Evolutionary conservation across 53 echinoderm and acorn worm species (phyloP), one percentile per base, ranked within the genome.

Genomic region (Arbacia lixula): DNA sequence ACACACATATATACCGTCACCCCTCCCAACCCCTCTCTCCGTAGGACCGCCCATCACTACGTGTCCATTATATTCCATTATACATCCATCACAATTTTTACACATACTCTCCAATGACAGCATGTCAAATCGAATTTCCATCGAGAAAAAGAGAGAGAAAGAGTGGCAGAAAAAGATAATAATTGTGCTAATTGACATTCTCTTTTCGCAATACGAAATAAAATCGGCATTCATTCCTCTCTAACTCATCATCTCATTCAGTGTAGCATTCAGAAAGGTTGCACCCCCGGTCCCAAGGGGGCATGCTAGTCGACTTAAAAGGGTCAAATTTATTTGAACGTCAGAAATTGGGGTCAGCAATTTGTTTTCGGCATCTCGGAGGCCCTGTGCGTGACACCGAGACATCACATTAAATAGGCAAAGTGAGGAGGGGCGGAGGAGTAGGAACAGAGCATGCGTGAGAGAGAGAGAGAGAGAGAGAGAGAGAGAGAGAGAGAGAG

Each of bases 281-380:
- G 28, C 69, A 42, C 69, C 69, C 40, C 41, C 39, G n/a, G 3
- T 69, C 69, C 69, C 69, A 0, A 2, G 69, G 69, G 69, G 40
- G 43, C 14, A 8, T 31, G 28, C 11, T 20, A 43, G 27, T 42
- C 69, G 12, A 43, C 43, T 69, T 69, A 69, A 69, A 69, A 69
- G 74, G 74, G 51, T 53, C 74, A 74, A 74, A 74, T 74, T 74
- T 74, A 74, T 74, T 16, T 53, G 74, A 34, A 50, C 74, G 74
- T 74, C 74, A 53, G 22, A 31, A 4, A 74, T 52, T 53, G 32
- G 52, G 74, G 74, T 53, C 74, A 74, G 31, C 74, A 53, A 32
- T 74, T 74, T 74, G 74, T 74, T 74, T 74, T 53, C 49, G n/a
- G 32, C 26, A 74, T 74, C 74, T 74, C 74, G 20, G 21, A 51